phyloP scores from a whole-genome alignment of 1,140 invertebrate species.

The Tetramorium parvispinum region DNA sequence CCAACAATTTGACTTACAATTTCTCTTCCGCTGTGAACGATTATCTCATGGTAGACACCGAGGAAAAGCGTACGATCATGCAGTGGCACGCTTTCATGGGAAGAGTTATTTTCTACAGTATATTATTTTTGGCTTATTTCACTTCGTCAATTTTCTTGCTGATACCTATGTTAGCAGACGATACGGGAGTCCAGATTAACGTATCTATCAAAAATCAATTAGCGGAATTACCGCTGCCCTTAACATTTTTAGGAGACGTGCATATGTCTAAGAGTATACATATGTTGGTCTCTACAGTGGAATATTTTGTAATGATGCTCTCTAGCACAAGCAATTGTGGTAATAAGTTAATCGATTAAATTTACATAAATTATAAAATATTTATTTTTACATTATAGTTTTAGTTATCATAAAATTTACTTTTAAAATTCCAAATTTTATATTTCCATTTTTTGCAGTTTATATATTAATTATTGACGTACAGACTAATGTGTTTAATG shows the following conservation, averaged over 20 bases:
- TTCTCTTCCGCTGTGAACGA: slow-evolving; percentile 53
- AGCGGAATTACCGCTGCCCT: slow-evolving; percentile 27
- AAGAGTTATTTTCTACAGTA: neutral
- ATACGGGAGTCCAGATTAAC: neutral
- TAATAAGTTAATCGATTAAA: neutral
- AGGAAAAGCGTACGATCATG: slow-evolving; percentile 25
- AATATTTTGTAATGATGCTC: neutral
- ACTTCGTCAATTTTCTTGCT: neutral
- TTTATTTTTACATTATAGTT: neutral
- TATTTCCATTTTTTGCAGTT: neutral
- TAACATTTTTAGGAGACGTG: neutral
- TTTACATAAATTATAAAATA: neutral
- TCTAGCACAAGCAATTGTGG: slow-evolving; percentile 35
- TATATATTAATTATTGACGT: neutral
- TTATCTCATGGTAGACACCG: neutral
- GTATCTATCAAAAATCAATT: neutral
- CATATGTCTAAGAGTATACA: neutral
- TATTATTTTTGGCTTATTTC: neutral
- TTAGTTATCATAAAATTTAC: neutral
- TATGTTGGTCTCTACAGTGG: neutral
- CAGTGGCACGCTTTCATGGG: slow-evolving; percentile 47
- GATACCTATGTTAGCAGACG: neutral
- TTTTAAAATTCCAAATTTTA: neutral
- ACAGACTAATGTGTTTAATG: neutral
- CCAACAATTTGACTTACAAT: neutral